Percentiles rank a stretch among this genome's conserved stretches.
Conservation (phyloP, 2,797 vertebrate species). For the Margarornis squamiger region DNA sequence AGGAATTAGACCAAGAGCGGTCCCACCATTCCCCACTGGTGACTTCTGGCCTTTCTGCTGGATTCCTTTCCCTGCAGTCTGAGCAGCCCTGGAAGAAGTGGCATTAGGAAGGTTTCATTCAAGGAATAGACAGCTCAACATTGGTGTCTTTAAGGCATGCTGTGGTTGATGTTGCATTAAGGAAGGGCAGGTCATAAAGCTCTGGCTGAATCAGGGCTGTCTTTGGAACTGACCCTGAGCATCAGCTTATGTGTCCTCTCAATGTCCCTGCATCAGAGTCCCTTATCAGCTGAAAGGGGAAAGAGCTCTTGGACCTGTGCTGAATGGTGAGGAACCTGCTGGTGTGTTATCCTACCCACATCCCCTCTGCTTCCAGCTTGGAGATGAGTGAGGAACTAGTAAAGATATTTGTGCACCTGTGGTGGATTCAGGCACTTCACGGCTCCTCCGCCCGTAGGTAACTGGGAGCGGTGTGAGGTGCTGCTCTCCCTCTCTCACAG, state of each 20-base stretch:
- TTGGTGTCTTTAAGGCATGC: background rate
- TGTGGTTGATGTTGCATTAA: background rate
- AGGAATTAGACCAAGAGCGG: background rate
- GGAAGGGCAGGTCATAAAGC: background rate
- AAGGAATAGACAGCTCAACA: background rate
- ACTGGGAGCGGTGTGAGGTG: background rate
- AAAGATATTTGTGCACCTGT: background rate
- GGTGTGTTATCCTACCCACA: background rate
- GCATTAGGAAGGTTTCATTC: background rate
- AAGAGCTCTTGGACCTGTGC: background rate
- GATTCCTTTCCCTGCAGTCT: background rate
- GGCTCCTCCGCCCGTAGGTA: background rate
- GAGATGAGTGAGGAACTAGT: background rate
- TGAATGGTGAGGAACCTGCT: background rate
- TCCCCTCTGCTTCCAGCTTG: background rate
- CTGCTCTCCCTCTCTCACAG: background rate
- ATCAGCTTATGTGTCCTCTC: background rate
- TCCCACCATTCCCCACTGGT: background rate
- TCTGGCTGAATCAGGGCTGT: background rate
- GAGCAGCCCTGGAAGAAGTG: background rate
- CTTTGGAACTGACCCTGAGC: background rate
- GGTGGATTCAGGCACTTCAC: background rate
- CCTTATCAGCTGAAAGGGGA: background rate
- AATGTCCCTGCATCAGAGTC: fast-evolving
- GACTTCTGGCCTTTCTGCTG: background rate